Conservation (phyloP, 1,140 invertebrate species). For the Drusus annulatus region DNA sequence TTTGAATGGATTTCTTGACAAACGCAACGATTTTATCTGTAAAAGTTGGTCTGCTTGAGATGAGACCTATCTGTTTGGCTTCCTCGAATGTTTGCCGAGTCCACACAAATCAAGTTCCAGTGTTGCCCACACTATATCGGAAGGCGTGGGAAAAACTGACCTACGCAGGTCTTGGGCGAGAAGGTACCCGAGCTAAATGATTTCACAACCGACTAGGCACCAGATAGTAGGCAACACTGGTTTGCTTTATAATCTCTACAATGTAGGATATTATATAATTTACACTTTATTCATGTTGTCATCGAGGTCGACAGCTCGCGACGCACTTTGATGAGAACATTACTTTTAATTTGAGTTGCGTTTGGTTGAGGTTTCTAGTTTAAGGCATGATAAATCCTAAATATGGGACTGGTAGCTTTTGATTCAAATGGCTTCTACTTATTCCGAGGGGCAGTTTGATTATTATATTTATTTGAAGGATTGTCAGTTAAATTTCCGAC, state of each 20-base stretch:
- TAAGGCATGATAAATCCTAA: too few species aligned
- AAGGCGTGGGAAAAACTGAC: slow-evolving; percentile 35
- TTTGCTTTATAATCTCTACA: neutral
- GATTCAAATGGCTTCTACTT: too few species aligned
- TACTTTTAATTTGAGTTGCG: too few species aligned
- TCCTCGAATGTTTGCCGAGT: neutral
- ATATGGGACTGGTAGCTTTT: too few species aligned
- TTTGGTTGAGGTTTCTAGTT: too few species aligned
- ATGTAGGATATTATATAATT: slow-evolving; percentile 4
- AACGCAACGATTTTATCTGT: neutral
- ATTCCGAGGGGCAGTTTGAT: too few species aligned
- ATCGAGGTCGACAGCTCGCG: neutral
- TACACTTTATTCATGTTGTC: neutral
- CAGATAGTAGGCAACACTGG: neutral
- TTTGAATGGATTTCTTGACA: too few species aligned
- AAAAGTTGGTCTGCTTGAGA: neutral
- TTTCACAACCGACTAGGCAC: neutral
- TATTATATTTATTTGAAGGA: too few species aligned
- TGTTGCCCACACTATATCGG: slow-evolving; percentile 5
- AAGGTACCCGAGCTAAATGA: neutral
- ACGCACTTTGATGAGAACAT: neutral
- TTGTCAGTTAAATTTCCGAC: too few species aligned
- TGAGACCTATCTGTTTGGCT: neutral
- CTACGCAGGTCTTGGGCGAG: slow-evolving; percentile 3
- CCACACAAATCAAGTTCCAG: slow-evolving; percentile 15